Conservation (phyloP, 2,113 vertebrate species). For the Ictidomys tridecemlineatus region DNA sequence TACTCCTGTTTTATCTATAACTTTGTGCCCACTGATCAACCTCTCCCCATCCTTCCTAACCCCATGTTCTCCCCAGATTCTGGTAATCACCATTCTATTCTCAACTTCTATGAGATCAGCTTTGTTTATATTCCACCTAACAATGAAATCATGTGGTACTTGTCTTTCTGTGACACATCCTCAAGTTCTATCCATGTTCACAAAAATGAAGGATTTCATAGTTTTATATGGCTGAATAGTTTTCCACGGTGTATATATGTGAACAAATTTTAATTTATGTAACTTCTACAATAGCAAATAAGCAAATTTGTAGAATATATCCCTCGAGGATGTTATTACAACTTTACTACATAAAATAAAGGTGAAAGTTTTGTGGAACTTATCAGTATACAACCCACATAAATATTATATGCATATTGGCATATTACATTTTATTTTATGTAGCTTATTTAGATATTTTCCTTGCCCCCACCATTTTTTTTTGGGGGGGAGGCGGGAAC, state of each 20-base stretch:
- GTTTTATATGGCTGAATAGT: background rate
- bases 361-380: background rate
- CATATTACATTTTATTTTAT: background rate
- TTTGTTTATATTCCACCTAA: background rate
- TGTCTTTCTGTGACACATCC: no score
- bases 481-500: background rate
- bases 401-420: background rate
- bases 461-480: background rate
- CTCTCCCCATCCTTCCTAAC: no score
- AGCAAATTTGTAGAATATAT: background rate
- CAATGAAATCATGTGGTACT: background rate
- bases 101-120: background rate
- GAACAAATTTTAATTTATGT: background rate
- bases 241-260: background rate
- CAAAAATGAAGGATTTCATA: background rate
- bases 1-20: background rate
- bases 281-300: background rate
- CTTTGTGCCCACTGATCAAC: background rate
- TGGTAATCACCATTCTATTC: background rate
- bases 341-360: constrained; percentile 26
- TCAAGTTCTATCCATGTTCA: background rate
- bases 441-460: background rate
- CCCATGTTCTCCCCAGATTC: background rate
- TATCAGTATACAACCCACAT: background rate
- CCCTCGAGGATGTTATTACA: background rate